Evolutionary conservation across 2,888 invertebrate genomes (phyloP), one percentile per base, ranked within the genome.

Genomic region (Torymus tubicola): DNA sequence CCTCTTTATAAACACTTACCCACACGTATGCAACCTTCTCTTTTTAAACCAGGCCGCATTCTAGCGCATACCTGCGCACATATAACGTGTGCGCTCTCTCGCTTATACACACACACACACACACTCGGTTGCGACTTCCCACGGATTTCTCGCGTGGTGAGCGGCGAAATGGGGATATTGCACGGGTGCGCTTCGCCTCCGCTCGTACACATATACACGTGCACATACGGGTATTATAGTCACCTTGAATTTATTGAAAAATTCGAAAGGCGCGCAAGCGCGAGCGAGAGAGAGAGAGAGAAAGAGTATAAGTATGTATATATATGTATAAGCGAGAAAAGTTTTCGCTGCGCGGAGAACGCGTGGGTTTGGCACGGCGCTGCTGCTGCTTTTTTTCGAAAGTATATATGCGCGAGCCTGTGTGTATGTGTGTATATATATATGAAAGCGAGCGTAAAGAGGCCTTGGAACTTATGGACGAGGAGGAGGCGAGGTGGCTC

Each of bases 161-260:
- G 57, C 78, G 68, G 67, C 72, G 55, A 31, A 60, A 12, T 31
- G 42, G 64, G 53, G 21, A 60, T 16, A 21, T 31, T 31, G 31
- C 16, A 13, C 16, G 60, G 3, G 16, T 18, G 57, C 13, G 42
- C 69, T 73, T 80, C 83, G 82, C 81, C 81, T 70, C 74, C 57
- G 77, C 68, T 69, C 79, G 16, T 24, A 61, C 12, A n/a, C 24
- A 24, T 42, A n/a, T 53, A 73, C 81, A 13, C 58, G 64, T 72
- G 79, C 83, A 76, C 78, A 77, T 61, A 76, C 76, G 71, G 74
- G 71, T 31, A 31, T 31, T 31, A 31, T 31, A 63, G 78, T 83
- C 68, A 78, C 67, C 76, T 80, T 80, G 71, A 80, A 80, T 80
- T 76, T 80, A 76, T 76, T 80, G 71, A 80, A 80, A 76, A 76